Percentiles rank a stretch among this genome's conserved stretches.
These are phyloP conservation scores for Cataglyphis albicans DNA, from an alignment of 2,888 invertebrate genomes.

Conservation along the genomic window DNA sequence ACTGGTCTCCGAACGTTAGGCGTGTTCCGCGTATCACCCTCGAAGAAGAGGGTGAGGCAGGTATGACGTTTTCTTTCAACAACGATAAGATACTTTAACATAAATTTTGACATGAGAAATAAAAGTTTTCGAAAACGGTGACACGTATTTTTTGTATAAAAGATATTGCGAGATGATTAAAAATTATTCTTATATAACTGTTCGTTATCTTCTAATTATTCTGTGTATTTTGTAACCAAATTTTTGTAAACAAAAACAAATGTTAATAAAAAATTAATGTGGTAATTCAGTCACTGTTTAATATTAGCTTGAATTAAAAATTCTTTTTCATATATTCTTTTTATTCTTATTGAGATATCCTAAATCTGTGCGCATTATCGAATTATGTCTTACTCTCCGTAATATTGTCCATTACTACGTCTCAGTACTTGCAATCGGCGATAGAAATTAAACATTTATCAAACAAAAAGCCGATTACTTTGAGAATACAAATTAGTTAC, in stretches of 20 bases:
- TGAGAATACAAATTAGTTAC: neutral
- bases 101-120: neutral
- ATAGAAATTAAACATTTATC: slow-evolving; percentile 7
- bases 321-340: neutral
- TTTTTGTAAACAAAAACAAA: neutral
- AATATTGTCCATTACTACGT: slow-evolving; percentile 7
- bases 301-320: slow-evolving; percentile 26
- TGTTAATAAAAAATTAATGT: neutral
- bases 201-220: neutral
- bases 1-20: slow-evolving; percentile 95
- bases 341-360: neutral
- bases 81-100: neutral
- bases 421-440: neutral
- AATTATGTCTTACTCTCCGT: neutral
- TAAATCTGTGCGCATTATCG: neutral
- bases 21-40: slow-evolving; percentile 96
- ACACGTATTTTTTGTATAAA: neutral
- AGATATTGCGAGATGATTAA: neutral
- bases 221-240: neutral
- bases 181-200: neutral
- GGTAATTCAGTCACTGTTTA: neutral
- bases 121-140: neutral
- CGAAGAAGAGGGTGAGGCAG: slow-evolving; percentile 96
- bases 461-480: neutral
- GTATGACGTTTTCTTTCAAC: slow-evolving; percentile 85